Conservation (phyloP, 2,113 vertebrate species). For the Mobula birostris region DNA sequence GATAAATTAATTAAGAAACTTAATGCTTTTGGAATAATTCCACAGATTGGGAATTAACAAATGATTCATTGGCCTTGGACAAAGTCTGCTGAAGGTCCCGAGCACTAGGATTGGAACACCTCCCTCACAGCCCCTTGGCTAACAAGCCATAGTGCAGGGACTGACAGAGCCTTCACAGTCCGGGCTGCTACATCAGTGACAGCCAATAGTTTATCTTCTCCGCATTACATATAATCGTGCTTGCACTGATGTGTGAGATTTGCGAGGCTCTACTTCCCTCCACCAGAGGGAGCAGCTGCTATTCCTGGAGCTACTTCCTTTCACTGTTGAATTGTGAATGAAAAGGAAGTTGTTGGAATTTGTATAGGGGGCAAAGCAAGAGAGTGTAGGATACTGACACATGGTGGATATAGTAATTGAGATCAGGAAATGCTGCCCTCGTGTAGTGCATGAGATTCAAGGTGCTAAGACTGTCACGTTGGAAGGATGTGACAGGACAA, state of each 20-base stretch:
- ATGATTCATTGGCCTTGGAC: too few species aligned
- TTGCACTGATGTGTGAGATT: not conserved
- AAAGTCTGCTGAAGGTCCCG: too few species aligned
- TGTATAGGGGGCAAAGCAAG: not conserved
- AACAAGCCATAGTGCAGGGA: not conserved
- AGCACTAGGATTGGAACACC: too few species aligned
- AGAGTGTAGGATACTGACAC: not conserved
- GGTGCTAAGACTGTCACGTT: not conserved
- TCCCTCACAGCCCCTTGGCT: too few species aligned
- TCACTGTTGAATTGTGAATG: not conserved
- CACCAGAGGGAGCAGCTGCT: not conserved
- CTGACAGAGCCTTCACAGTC: not conserved
- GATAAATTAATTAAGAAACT: too few species aligned
- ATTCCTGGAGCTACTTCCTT: not conserved
- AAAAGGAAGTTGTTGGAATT: not conserved
- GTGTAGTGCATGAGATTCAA: not conserved
- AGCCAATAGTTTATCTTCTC: not conserved
- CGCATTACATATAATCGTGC: not conserved
- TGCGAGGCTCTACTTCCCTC: not conserved
- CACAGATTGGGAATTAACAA: too few species aligned
- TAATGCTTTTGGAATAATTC: too few species aligned
- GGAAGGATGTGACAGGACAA: not conserved
- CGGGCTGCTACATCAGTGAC: not conserved
- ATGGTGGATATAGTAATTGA: not conserved
- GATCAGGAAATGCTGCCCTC: not conserved